These are phyloP conservation scores for Lepidurus packardi DNA, from an alignment of 1,140 invertebrate species.

Conservation along the genomic window DNA sequence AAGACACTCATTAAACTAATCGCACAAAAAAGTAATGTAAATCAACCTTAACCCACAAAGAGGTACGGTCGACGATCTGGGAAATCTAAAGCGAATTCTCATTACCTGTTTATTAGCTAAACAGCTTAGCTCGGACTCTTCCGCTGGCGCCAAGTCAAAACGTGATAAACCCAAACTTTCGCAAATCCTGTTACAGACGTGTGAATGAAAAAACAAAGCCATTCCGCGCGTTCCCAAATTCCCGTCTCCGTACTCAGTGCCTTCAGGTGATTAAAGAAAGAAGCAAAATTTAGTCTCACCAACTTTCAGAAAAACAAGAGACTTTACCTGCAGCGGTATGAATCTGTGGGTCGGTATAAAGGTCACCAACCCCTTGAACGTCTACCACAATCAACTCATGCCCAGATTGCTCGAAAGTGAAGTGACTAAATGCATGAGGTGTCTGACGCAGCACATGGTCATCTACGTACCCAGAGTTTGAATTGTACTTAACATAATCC, in stretches of 20 bases:
- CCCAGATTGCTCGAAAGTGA: slow-evolving; percentile 57
- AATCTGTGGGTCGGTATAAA: slow-evolving; percentile 59
- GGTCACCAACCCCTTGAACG: slow-evolving; percentile 58
- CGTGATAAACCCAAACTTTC: slow-evolving; percentile 48
- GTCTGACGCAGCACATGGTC: slow-evolving; percentile 48
- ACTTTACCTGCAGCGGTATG: slow-evolving; percentile 48
- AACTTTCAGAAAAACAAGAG: not conserved
- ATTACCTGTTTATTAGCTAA: slow-evolving; percentile 23
- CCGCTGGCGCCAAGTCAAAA: slow-evolving; percentile 51
- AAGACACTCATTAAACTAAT: not conserved
- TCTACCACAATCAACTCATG: slow-evolving; percentile 59
- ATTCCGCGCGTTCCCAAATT: slow-evolving; percentile 56
- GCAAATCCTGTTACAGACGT: slow-evolving; percentile 55
- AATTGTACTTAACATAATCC: slow-evolving; percentile 58
- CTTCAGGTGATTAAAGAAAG: slow-evolving; percentile 36
- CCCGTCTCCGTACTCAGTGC: slow-evolving; percentile 53
- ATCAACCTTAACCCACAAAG: not conserved
- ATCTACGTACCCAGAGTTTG: slow-evolving; percentile 57
- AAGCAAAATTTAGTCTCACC: slow-evolving; percentile 5
- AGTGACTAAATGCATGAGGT: slow-evolving; percentile 58
- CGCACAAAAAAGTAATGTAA: not conserved
- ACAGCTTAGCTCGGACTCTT: slow-evolving; percentile 38
- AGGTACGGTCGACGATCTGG: not conserved
- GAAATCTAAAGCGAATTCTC: not conserved
- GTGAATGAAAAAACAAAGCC: slow-evolving; percentile 57